Evolutionary conservation across 1,140 invertebrate species (phyloP).

Genomic region (Gonioctena quinquepunctata): DNA sequence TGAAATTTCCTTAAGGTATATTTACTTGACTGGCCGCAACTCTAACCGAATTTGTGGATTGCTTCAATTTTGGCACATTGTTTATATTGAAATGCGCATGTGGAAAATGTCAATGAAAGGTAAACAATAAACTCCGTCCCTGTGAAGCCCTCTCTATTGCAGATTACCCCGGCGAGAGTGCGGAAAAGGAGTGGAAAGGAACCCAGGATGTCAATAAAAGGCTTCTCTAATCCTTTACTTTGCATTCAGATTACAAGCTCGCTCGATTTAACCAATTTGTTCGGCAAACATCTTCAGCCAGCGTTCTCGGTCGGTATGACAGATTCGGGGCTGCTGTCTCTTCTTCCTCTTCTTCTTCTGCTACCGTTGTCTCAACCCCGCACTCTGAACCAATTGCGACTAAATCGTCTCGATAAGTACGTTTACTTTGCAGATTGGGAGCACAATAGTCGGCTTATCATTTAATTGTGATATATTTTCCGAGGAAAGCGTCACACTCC

Average conservation of each 20-base stretch:
- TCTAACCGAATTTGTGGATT: no score
- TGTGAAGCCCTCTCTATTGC: conserved; percentile 19
- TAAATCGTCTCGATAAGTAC: conserved; percentile 36
- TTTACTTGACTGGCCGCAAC: no score
- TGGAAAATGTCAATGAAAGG: no score
- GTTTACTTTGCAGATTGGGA: conserved; percentile 39
- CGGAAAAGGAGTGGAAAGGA: conserved; percentile 31
- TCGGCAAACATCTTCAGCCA: conserved; percentile 39
- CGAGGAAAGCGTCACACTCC: not conserved
- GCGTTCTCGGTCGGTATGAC: conserved; percentile 14
- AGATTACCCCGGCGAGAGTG: conserved; percentile 22
- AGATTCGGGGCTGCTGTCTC: conserved; percentile 16
- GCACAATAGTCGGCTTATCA: conserved; percentile 35
- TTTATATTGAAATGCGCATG: no score
- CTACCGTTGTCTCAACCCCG: conserved; percentile 12
- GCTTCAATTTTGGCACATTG: no score
- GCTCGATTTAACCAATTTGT: conserved; percentile 46
- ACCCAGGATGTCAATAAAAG: conserved; percentile 41
- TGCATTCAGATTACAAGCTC: conserved; percentile 43
- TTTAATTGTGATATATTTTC: not conserved
- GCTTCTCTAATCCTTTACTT: conserved; percentile 44
- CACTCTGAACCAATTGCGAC: conserved; percentile 14
- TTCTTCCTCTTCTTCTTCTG: not conserved
- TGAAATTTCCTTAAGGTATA: no score
- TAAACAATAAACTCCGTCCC: not conserved